Conservation (phyloP, 2,797 vertebrate genomes). For the Pelobates cultripes region DNA sequence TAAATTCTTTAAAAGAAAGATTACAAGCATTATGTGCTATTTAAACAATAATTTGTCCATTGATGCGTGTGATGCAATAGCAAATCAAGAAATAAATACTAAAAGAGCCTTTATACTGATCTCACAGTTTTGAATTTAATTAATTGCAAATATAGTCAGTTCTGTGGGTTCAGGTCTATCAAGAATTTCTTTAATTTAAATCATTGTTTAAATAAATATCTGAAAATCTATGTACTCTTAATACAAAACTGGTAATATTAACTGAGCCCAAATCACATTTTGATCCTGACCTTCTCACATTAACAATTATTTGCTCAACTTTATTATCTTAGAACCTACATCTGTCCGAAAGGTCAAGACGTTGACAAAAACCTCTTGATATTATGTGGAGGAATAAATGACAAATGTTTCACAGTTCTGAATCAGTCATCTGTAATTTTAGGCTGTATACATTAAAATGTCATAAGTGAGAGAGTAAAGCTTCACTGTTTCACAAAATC, state of each 20-base stretch:
- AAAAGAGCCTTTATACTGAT: too few species aligned
- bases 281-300: slow-evolving; percentile 44
- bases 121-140: background rate
- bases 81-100: too few species aligned
- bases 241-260: slow-evolving; percentile 21
- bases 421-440: background rate
- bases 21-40: too few species aligned
- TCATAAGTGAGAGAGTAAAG: background rate
- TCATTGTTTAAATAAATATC: slow-evolving; percentile 23
- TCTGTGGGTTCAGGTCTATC: too few species aligned
- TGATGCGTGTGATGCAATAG: too few species aligned
- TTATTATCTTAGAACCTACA: slow-evolving; percentile 32
- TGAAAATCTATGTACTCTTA: slow-evolving; percentile 8
- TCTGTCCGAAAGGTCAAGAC: slow-evolving; percentile 41
- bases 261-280: slow-evolving; percentile 16
- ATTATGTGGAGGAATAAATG: slow-evolving; percentile 24
- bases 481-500: background rate
- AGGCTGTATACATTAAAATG: slow-evolving; percentile 23
- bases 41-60: too few species aligned
- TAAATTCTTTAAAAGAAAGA: too few species aligned
- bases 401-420: background rate
- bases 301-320: slow-evolving; percentile 39
- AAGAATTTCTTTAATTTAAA: background rate
- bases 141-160: background rate
- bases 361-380: slow-evolving; percentile 25